Evolutionary conservation across 2,888 invertebrate genomes (phyloP).

Genomic region (Drosophila suboccidentalis): DNA sequence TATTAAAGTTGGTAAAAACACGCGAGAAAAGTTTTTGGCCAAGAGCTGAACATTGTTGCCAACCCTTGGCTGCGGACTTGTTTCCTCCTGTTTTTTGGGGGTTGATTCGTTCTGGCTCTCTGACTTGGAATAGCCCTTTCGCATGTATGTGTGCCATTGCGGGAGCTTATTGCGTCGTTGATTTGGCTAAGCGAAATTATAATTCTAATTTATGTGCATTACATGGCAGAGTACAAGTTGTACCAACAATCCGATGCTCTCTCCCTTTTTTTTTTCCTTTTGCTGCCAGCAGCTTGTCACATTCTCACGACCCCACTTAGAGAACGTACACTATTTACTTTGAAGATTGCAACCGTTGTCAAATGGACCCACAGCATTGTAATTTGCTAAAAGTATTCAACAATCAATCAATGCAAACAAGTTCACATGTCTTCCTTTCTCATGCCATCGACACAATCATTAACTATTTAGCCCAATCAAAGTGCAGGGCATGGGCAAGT

Average conservation of each 20-base stretch:
- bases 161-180: conserved; percentile 73
- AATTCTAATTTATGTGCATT: conserved; percentile 71
- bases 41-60: conserved; percentile 24
- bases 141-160: conserved; percentile 70
- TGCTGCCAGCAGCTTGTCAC: conserved; percentile 27
- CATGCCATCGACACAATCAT: conserved; percentile 27
- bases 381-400: conserved; percentile 33
- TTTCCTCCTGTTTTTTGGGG: conserved; percentile 47
- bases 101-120: conserved; percentile 53
- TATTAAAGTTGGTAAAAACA: conserved; percentile 76
- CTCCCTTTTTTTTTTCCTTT: too few species aligned
- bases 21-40: conserved; percentile 74
- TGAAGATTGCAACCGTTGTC: conserved; percentile 30
- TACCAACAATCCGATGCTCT: conserved; percentile 2
- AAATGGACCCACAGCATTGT: conserved; percentile 21
- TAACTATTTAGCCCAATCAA: conserved; percentile 55
- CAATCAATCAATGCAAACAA: conserved; percentile 60
- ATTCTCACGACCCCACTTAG: conserved; percentile 38
- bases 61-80: conserved; percentile 37
- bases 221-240: conserved; percentile 57
- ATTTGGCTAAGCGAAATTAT: conserved; percentile 76
- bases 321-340: conserved; percentile 18
- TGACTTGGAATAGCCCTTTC: conserved; percentile 58
- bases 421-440: conserved; percentile 8
- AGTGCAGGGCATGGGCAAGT: conserved; percentile 63